Evolutionary conservation across 2,113 vertebrate genomes (phyloP).

Genomic region (Hassar affinis): DNA sequence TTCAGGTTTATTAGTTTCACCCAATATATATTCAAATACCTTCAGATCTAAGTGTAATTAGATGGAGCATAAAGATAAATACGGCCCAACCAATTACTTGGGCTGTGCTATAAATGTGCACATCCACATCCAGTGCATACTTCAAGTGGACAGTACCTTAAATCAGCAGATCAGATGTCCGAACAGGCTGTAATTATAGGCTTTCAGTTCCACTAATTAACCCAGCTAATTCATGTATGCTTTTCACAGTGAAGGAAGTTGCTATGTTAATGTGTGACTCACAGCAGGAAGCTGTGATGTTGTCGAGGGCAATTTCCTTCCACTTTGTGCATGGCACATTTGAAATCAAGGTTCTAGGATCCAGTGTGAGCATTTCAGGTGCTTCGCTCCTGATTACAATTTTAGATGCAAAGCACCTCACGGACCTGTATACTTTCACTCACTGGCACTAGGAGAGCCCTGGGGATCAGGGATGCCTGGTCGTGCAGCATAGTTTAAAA

Average conservation of each 20-base stretch:
- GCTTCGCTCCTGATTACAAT: slow-evolving; percentile 22
- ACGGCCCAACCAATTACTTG: neutral
- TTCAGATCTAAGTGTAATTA: neutral
- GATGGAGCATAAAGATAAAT: neutral
- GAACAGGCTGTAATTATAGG: slow-evolving; percentile 26
- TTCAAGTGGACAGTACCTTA: neutral
- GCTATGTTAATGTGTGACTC: slow-evolving; percentile 40
- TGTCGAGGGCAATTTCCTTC: slow-evolving; percentile 17
- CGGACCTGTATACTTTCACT: neutral
- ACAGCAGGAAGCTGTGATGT: slow-evolving; percentile 7
- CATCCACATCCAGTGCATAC: neutral
- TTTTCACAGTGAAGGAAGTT: slow-evolving; percentile 33
- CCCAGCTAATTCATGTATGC: slow-evolving; percentile 34
- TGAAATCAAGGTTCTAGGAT: slow-evolving; percentile 27
- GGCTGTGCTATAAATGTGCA: slow-evolving; percentile 1
- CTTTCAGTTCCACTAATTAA: slow-evolving; percentile 39
- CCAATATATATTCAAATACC: slow-evolving; percentile 8
- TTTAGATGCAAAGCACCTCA: slow-evolving; percentile 19
- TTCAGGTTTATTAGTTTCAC: neutral
- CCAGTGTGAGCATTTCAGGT: slow-evolving; percentile 1
- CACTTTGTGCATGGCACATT: slow-evolving; percentile 17
- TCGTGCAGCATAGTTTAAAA: neutral
- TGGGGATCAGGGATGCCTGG: neutral
- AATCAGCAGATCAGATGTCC: slow-evolving; percentile 8
- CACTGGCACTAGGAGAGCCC: neutral